Percentiles rank a stretch among this genome's conserved stretches.
Evolutionary conservation across 2,888 invertebrate species (phyloP).

Genomic region (Diploptera punctata): DNA sequence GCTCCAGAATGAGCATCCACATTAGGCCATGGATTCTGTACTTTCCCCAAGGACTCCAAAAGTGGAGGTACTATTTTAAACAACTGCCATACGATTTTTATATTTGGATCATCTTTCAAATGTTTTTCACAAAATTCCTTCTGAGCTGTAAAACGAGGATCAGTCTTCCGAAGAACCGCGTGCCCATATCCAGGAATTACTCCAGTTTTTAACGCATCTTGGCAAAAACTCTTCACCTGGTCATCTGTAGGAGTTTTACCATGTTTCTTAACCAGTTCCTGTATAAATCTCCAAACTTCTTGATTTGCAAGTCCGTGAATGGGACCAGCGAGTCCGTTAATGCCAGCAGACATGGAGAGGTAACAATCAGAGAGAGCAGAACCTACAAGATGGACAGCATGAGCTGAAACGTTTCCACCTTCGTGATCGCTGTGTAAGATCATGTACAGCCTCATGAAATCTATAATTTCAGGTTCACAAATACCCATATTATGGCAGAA

Average conservation of each 20-base stretch:
- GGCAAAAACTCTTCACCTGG: slow-evolving; percentile 62
- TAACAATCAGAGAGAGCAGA: slow-evolving; percentile 69
- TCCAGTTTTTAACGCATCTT: slow-evolving; percentile 65
- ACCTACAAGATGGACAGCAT: slow-evolving; percentile 66
- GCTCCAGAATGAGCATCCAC: slow-evolving; percentile 71
- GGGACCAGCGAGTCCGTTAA: slow-evolving; percentile 35
- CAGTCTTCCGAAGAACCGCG: slow-evolving; percentile 68
- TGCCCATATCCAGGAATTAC: slow-evolving; percentile 72
- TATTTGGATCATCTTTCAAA: background rate
- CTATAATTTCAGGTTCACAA: slow-evolving; percentile 78
- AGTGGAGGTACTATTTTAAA: slow-evolving; percentile 68
- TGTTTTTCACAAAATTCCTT: slow-evolving; percentile 66
- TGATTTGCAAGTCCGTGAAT: slow-evolving; percentile 34
- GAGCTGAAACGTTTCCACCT: slow-evolving; percentile 69
- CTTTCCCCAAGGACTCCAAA: slow-evolving; percentile 65
- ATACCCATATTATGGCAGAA: slow-evolving; percentile 92
- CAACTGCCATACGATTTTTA: slow-evolving; percentile 60
- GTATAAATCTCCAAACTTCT: slow-evolving; percentile 57
- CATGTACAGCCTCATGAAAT: slow-evolving; percentile 90
- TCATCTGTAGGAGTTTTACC: slow-evolving; percentile 58
- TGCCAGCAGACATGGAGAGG: slow-evolving; percentile 62
- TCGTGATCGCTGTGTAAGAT: slow-evolving; percentile 83
- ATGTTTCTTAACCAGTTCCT: slow-evolving; percentile 59
- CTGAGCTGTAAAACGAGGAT: slow-evolving; percentile 67
- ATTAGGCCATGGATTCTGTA: slow-evolving; percentile 71